Percentiles rank a stretch among this genome's conserved stretches.
These are phyloP conservation scores for Oxytorus armatus DNA, from an alignment of 2,888 invertebrate species.

Conservation along the genomic window DNA sequence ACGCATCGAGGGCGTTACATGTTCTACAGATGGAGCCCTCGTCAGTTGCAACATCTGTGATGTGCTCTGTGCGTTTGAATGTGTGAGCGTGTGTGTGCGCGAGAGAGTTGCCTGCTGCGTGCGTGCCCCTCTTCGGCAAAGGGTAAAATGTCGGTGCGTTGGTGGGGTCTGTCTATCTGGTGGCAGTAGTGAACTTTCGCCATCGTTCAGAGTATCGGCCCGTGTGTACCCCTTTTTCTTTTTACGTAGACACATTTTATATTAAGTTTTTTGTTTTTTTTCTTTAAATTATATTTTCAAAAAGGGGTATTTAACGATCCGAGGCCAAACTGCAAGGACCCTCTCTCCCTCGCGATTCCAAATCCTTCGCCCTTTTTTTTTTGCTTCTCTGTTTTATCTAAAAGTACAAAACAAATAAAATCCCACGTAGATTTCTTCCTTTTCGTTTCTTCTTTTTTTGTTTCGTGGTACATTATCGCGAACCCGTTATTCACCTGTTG, in stretches of 20 bases:
- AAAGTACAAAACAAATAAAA: constrained; percentile 25
- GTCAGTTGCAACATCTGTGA: constrained; percentile 15
- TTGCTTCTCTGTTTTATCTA: constrained; percentile 19
- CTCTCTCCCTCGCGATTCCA: constrained; percentile 55
- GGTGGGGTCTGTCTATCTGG: constrained; percentile 80
- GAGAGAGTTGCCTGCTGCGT: constrained; percentile 15
- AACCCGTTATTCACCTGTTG: constrained; percentile 63
- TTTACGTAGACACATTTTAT: constrained; percentile 49
- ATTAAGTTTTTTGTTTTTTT: too few relatives aligned
- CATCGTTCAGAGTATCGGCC: constrained; percentile 69
- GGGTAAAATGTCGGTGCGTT: constrained; percentile 87
- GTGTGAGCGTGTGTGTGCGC: neutral
- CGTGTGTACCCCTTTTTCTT: constrained; percentile 60
- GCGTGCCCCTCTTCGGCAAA: constrained; percentile 72
- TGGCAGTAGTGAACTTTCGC: constrained; percentile 80
- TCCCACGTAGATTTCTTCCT: constrained; percentile 45
- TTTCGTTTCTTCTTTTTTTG: constrained; percentile 35
- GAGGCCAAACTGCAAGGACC: constrained; percentile 29
- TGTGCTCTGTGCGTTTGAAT: neutral
- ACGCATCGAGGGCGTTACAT: too few relatives aligned
- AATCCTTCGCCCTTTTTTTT: constrained; percentile 34
- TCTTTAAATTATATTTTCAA: constrained; percentile 53
- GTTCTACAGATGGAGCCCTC: neutral
- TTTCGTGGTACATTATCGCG: constrained; percentile 20
- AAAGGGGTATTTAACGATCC: constrained; percentile 10